Base-by-base conservation (phyloP, 2,113 vertebrate species). In the Sceloporus undulatus region DNA sequence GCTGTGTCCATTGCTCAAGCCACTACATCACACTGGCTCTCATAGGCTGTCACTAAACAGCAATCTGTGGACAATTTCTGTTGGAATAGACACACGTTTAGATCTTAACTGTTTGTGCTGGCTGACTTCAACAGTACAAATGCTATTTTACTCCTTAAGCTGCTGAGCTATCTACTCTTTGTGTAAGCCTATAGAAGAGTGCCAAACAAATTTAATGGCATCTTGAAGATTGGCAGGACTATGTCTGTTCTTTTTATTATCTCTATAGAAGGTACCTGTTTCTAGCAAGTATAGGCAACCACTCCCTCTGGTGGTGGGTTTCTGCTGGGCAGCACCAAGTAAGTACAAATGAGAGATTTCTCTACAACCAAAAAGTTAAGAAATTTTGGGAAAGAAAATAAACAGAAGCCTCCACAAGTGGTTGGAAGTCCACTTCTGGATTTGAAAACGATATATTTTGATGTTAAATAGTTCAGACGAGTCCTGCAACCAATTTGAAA, bases 301-400 rank as follows among this genome's bases (percentile, higher is more conserved):
- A 21, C 73, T 54, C 80, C 80, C 42, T 78, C 87, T 83, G 48
- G 74, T 83, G 87, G 73, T 16, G 54, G 9, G 11, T 88, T 88
- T 83, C 29, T 78, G 42, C 71, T 83, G 34, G 21, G 38, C 76
- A 19, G 11, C 38, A 77, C 8, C 82, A 8, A 76, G 66, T n/a
- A 8, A 76, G 66, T 42, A 40, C 42, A 34, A 52, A 68, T 66
- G n/a, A 52, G 42, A 11, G 4, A 62, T n/a, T 34, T 18, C 70
- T 65, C 10, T 40, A 10, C 65, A 78, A 54, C 65, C 66, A 14
- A 38, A 11, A 48, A 48, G 48, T 48, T 48, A 7, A 48, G 48
- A 29, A 29, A 56, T 9, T 16, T 79, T 23, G 3, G 27, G 19
- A 56, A 54, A 52, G 82, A 54, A 84, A 73, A 74, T 56, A 62